Evolutionary conservation across 2,888 invertebrate genomes (phyloP).

Genomic region (Drosophila differens): DNA sequence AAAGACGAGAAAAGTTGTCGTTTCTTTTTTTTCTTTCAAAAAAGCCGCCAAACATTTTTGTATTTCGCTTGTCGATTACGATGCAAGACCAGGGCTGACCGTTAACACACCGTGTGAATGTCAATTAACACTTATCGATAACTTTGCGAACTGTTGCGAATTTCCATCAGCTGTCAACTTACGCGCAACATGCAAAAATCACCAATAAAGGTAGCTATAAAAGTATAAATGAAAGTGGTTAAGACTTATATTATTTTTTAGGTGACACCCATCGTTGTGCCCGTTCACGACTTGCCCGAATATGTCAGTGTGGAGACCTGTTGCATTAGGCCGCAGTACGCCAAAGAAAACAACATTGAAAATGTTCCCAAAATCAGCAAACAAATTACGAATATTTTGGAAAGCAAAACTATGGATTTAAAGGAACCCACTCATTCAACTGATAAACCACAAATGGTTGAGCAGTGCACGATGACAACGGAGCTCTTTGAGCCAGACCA

Average conservation of each 20-base stretch:
- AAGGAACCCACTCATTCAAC: neutral
- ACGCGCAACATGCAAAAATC: constrained; percentile 21
- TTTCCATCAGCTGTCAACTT: neutral
- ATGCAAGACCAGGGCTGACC: constrained; percentile 5
- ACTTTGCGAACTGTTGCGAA: neutral
- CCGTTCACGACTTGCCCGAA: constrained; percentile 45
- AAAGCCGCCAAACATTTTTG: neutral
- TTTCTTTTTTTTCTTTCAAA: neutral
- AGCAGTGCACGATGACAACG: neutral
- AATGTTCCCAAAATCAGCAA: neutral
- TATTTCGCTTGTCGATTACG: too few relatives aligned
- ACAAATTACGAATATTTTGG: neutral
- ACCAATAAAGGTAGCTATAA: constrained; percentile 2
- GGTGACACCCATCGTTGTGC: constrained; percentile 29
- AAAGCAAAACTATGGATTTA: neutral
- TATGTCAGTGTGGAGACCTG: constrained; percentile 46
- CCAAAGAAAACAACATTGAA: constrained; percentile 6
- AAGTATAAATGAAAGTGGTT: neutral
- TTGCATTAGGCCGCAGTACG: constrained; percentile 14
- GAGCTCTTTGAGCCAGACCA: rapidly evolving
- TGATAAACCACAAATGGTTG: neutral
- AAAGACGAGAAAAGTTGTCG: neutral
- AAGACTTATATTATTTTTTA: neutral
- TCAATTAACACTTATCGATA: constrained; percentile 15
- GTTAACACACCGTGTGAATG: neutral